Base-by-base conservation (phyloP, 2,888 invertebrate species). In the Mallateleia sp. region DNA sequence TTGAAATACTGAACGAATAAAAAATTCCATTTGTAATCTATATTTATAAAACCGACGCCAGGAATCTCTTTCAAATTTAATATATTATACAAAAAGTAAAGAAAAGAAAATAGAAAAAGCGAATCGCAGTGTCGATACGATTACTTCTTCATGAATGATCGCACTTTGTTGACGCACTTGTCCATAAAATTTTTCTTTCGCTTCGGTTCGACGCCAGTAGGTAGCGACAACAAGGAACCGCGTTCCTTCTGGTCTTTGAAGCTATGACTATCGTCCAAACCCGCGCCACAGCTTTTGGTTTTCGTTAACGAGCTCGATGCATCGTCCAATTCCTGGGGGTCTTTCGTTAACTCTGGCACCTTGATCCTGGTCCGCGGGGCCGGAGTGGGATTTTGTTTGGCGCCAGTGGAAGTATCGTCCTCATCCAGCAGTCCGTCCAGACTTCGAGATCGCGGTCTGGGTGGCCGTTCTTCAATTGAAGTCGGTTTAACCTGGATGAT, bases 101-200 rank as follows among this genome's bases (percentile, higher is more conserved):
- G 11, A 9, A 9, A 38, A 9, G 11, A 38, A 38, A 9, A 14
- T 9, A 38, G 8, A 38, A n/a, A n/a, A 2, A n/a, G 15, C 45
- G n/a, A 45, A n/a, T 15, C 45, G 45, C n/a, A 45, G 11, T 38
- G 38, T 22, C 8, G 15, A 45, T 50, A 47, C 4, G 25, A 54
- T 91, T 88, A 94, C 85, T 94, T 93, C 81, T 93, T 93, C 56
- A 94, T 94, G 77, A 94, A 92, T 77, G 93, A 94, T 91, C 94
- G 93, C 91, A 94, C 93, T 75, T 94, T 94, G 80, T 94, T 94
- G 32, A 94, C 94, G 72, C 94, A 94, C 77, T 94, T 94, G 96
- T 98, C 98, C 97, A 98, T 97, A 95, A 98, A 98, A 95, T 98
- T 98, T 94, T 97, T 97, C 95, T 97, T 97, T 93, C 97, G 96